phyloP scores from a whole-genome alignment of 2,888 invertebrate species.

The Pseudococcus viburni region DNA sequence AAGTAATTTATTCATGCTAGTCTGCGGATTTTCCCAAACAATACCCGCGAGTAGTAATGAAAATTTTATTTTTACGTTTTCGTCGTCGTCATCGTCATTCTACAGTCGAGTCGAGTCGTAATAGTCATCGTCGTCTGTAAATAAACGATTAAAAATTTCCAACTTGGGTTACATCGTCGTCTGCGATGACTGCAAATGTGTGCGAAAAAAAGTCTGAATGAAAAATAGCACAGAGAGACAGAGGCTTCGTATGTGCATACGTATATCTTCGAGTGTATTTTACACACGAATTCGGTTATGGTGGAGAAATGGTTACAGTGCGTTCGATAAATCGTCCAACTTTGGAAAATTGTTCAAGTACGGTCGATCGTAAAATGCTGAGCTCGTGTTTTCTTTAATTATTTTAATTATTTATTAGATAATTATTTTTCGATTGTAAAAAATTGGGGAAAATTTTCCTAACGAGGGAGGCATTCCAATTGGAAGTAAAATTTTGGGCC shows the following conservation, averaged over 20 bases:
- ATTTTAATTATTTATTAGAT: too few relatives aligned
- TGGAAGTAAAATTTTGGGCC: too few relatives aligned
- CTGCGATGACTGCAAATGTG: not conserved
- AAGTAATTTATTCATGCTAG: constrained; percentile 39
- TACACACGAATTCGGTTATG: not conserved
- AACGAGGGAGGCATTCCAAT: too few relatives aligned
- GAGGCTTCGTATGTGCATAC: not conserved
- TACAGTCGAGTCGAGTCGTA: not conserved
- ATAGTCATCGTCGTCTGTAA: constrained; percentile 28
- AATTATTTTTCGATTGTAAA: too few relatives aligned
- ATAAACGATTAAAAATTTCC: constrained; percentile 39
- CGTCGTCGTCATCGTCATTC: constrained; percentile 5
- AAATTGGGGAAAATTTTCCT: too few relatives aligned
- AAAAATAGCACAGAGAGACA: not conserved
- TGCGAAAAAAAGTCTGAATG: not conserved
- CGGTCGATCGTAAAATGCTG: too few relatives aligned
- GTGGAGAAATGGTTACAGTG: not conserved
- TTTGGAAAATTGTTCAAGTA: not conserved
- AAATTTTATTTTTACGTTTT: constrained; percentile 34
- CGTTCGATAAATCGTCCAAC: not conserved
- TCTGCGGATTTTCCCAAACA: constrained; percentile 36
- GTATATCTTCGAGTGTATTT: not conserved
- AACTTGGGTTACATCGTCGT: not conserved
- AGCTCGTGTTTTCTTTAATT: too few relatives aligned
- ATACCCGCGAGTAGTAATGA: constrained; percentile 13